Evolutionary conservation across 2,113 vertebrate species (phyloP), one percentile per base, ranked within the genome.

Genomic region (Petaurus breviceps): DNA sequence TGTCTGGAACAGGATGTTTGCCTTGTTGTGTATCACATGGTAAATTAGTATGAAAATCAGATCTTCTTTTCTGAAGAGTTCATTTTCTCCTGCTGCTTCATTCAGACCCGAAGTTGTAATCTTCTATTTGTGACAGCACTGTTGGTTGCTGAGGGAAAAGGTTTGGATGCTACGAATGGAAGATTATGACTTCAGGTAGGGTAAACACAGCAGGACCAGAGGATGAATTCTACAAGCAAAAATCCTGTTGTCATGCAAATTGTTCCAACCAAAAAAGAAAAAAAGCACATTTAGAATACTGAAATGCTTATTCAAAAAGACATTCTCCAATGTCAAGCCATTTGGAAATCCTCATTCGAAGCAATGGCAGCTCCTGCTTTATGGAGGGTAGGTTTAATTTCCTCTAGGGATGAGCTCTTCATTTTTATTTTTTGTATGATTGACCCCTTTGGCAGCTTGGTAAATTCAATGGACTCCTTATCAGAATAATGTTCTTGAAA

Each of bases 1-100:
- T 25, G 14, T 5, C 8, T 12, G 6, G 6, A 24, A 46, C 10
- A 2, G 3, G 6, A 8, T 51, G 3, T 68, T 43, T 61, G 26
- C 2, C 7, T 54, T 90, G n/a, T 89, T 46, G 47, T 28, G 55
- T 28, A 46, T 3, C 12, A 0, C 14, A 52, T 46, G 14, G 7
- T 26, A 92, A 94, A 93, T 90, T 90, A 77, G 26, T 94, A 31
- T 47, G 8, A 90, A 94, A 93, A 94, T 49, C 84, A 84, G 3
- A 31, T 28, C 7, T 90, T 84, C 77, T 2, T 53, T 97, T 52
- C 0, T 24, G 57, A 77, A 37, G 31, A 43, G 54, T 47, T 53
- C 92, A 43, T 84, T 95, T 92, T 94, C 43, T 90, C 54, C 19
- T n/a, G 49, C 47, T 90, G 14, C 25, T 90, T 53, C n/a, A 43